Conservation (phyloP, 2,888 invertebrate species). For the Drosophila recens region DNA sequence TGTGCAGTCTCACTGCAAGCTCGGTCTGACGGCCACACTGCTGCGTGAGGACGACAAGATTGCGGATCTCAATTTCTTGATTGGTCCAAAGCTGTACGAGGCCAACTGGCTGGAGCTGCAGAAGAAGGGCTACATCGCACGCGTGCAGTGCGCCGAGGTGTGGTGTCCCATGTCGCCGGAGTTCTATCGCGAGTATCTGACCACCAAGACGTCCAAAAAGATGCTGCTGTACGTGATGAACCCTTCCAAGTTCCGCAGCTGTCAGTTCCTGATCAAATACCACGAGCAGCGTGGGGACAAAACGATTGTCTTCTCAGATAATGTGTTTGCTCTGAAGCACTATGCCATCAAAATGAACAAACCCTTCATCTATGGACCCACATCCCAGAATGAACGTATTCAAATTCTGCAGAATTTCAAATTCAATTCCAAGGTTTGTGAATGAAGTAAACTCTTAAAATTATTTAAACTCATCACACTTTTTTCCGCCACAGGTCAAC, state of each 20-base stretch:
- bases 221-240: slow-evolving; percentile 99
- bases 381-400: slow-evolving; percentile 97
- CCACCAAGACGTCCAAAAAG: slow-evolving; percentile 95
- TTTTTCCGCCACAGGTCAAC: slow-evolving; percentile 86
- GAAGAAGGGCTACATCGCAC: slow-evolving; percentile 97
- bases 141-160: slow-evolving; percentile 99
- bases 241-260: slow-evolving; percentile 98
- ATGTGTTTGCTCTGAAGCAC: slow-evolving; percentile 98
- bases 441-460: too few species aligned
- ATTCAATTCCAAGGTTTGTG: slow-evolving; percentile 95
- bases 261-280: slow-evolving; percentile 96
- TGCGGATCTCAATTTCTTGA: slow-evolving; percentile 99
- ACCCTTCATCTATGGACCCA: slow-evolving; percentile 99
- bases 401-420: slow-evolving; percentile 99
- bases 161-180: slow-evolving; percentile 99
- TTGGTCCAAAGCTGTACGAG: slow-evolving; percentile 98
- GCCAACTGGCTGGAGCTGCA: slow-evolving; percentile 99
- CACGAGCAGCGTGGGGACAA: slow-evolving; percentile 98
- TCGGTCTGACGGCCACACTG: slow-evolving; percentile 97
- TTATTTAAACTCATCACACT: neutral
- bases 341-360: slow-evolving; percentile 99
- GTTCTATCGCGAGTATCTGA: slow-evolving; percentile 98
- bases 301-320: slow-evolving; percentile 99
- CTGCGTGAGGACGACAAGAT: slow-evolving; percentile 99
- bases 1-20: slow-evolving; percentile 98